A percentile compares a stretch with the other conserved stretches of the same genome.
Conservation (phyloP, 2,888 invertebrate genomes). For the Zygogramma bicolorata region DNA sequence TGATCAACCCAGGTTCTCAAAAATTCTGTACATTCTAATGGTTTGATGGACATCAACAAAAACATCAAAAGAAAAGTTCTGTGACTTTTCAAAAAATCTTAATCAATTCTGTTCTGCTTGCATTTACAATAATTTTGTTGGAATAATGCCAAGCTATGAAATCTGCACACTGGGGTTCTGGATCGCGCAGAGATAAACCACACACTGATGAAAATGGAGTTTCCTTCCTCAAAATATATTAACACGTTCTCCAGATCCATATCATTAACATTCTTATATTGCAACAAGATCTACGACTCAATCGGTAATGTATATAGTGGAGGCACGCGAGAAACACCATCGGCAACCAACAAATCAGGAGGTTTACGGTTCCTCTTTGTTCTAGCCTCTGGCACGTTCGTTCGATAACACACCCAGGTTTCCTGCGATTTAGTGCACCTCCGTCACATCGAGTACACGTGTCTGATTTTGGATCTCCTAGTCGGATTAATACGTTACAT, state of each 20-base stretch:
- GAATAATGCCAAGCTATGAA: no score
- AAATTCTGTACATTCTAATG: no score
- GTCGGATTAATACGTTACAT: constrained; percentile 49
- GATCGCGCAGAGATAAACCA: no score
- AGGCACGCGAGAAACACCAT: constrained; percentile 24
- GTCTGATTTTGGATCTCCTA: constrained; percentile 43
- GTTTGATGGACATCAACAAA: no score
- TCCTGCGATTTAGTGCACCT: constrained; percentile 43
- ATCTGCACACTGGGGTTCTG: no score
- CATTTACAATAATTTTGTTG: no score
- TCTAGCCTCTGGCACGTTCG: constrained; percentile 31
- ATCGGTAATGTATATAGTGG: constrained; percentile 12
- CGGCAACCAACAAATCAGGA: constrained; percentile 19
- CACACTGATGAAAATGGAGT: no score
- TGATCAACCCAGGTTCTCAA: no score
- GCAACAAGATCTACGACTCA: not conserved
- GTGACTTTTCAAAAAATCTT: no score
- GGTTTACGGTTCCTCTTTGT: constrained; percentile 25
- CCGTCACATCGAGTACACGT: constrained; percentile 42
- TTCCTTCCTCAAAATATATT: not conserved
- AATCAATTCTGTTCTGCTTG: no score
- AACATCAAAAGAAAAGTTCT: no score
- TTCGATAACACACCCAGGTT: constrained; percentile 28
- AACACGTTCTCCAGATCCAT: not conserved
- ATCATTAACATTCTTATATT: not conserved